A percentile compares a stretch with the other conserved stretches of the same genome.
These are phyloP conservation scores for Cataglyphis albicans DNA, from an alignment of 2,888 invertebrate species.

Conservation along the genomic window DNA sequence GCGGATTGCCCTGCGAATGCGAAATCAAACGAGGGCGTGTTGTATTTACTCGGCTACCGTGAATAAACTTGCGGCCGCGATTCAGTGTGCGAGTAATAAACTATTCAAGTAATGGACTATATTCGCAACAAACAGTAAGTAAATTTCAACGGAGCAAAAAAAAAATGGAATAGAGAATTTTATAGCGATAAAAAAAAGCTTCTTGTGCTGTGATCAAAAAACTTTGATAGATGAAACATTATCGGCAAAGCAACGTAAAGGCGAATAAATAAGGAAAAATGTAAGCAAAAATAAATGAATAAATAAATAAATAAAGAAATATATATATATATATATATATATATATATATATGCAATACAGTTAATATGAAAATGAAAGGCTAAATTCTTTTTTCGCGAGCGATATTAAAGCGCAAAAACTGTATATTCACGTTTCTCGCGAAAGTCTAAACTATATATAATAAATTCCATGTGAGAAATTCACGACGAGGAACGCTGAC, in stretches of 20 bases:
- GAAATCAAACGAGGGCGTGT: slow-evolving; percentile 46
- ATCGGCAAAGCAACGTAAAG: not conserved
- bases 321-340: not conserved
- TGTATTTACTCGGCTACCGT: not conserved
- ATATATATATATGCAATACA: not conserved
- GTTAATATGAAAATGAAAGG: not conserved
- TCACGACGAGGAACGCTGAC: slow-evolving; percentile 51
- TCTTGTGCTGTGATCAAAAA: not conserved
- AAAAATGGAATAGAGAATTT: not conserved
- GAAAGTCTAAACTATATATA: slow-evolving; percentile 28
- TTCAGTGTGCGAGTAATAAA: not conserved
- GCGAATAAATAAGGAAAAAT: not conserved
- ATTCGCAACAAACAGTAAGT: not conserved
- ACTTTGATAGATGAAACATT: not conserved
- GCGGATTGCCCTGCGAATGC: slow-evolving; percentile 89
- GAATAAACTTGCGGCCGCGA: not conserved
- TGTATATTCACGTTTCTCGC: not conserved
- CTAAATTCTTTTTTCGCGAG: not conserved
- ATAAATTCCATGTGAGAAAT: slow-evolving; percentile 38
- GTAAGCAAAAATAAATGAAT: not conserved
- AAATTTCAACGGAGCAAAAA: slow-evolving; percentile 8
- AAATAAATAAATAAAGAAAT: not conserved
- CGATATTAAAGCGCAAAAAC: slow-evolving; percentile 34
- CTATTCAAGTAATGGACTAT: not conserved
- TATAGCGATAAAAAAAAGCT: not conserved